phyloP scores from a whole-genome alignment of 2,797 vertebrate genomes.

The Gadopsis bispinosus region DNA sequence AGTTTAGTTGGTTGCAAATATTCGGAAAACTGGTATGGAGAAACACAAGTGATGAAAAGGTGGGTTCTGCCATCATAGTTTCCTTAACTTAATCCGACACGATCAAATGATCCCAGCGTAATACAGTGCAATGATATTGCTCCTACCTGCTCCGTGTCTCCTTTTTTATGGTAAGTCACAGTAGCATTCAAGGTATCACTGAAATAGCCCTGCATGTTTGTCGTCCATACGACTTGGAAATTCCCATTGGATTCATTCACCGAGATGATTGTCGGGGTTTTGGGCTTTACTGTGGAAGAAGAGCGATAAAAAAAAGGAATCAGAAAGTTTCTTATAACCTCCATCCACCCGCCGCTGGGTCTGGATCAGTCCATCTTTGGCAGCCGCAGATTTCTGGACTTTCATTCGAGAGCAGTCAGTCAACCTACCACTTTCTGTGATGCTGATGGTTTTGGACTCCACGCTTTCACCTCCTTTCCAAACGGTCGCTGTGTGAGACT shows the following conservation, averaged over 20 bases:
- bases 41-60: not conserved
- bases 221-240: slow-evolving; percentile 45
- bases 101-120: not conserved
- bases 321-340: not conserved
- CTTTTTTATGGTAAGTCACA: slow-evolving; percentile 59
- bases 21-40: not conserved
- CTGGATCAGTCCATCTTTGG: not conserved
- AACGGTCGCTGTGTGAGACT: not conserved
- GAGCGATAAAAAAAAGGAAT: not conserved
- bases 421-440: slow-evolving; percentile 29
- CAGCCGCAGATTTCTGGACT: not conserved
- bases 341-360: not conserved
- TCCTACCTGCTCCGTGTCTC: slow-evolving; percentile 33
- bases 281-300: slow-evolving; percentile 66
- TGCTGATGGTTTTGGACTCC: not conserved
- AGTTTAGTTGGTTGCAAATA: fast-evolving
- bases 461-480: not conserved
- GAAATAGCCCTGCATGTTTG: fast-evolving
- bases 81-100: not conserved
- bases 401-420: not conserved
- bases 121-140: too few relatives aligned
- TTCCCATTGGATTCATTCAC: slow-evolving; percentile 34
- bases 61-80: not conserved
- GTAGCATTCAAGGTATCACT: fast-evolving
- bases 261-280: slow-evolving; percentile 39